phyloP scores from a whole-genome alignment of 2,113 vertebrate species.

The Irena cyanogastra region DNA sequence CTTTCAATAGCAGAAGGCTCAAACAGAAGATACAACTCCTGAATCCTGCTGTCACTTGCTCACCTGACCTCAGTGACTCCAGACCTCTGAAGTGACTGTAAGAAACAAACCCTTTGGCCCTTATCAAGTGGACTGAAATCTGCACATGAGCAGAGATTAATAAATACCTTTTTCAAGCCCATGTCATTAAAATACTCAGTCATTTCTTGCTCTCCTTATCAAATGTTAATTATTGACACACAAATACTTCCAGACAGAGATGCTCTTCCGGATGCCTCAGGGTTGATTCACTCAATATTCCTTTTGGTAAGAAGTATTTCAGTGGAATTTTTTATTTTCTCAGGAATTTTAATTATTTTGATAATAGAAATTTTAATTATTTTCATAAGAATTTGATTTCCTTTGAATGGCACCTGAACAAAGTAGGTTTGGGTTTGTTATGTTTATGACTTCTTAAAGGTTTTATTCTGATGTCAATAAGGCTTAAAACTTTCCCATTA shows the following conservation, averaged over 20 bases:
- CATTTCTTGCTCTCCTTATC: background rate
- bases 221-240: background rate
- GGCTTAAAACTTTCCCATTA: conserved; percentile 34
- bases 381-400: background rate
- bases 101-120: background rate
- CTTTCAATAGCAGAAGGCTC: background rate
- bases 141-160: background rate
- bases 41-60: background rate
- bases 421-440: background rate
- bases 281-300: background rate
- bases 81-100: background rate
- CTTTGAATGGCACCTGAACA: background rate
- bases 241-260: background rate
- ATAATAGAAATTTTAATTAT: background rate
- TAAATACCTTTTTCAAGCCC: background rate
- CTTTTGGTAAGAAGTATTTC: background rate
- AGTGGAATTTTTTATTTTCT: background rate
- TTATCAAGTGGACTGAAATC: background rate
- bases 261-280: background rate
- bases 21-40: background rate
- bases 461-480: background rate
- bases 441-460: background rate
- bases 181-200: background rate
- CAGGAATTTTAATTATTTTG: background rate
- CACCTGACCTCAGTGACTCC: background rate